Evolutionary conservation across 2,888 invertebrate genomes (phyloP), one percentile per base, ranked within the genome.

Genomic region (Sympetrum striolatum): DNA sequence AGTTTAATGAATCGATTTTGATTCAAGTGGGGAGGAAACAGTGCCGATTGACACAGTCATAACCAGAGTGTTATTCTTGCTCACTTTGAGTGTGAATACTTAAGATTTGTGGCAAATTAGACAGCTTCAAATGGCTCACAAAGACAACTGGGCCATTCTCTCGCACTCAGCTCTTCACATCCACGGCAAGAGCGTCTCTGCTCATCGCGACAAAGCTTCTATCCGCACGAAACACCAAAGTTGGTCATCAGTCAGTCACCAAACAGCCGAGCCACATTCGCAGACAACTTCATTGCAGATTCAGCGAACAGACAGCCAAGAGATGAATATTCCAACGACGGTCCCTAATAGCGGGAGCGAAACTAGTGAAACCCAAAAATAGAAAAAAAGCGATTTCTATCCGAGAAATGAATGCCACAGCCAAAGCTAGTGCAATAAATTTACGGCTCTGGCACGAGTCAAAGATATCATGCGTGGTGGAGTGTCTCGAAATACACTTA

Each of bases 221-320:
- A 64, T 64, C 64, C 86, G 22, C 37, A 60, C 86, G 60, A 39
- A 60, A 60, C 60, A 37, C 60, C 60, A 53, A 86, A 86, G 37
- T 86, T n/a, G 60, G 86, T 86, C 86, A 86, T 86, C 82, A 31
- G 82, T 82, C 86, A 86, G 86, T 86, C 86, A 86, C 86, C 86
- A 37, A 60, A 86, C 86, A 60, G 86, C 82, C 35, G 35, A 60
- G 53, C 86, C 60, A 86, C 86, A 60, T 86, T 53, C 37, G 60
- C 37, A 60, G 60, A 48, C 14, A 37, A 60, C 60, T 60, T n/a
- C 86, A 37, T 53, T 15, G 58, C 58, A 18, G 82, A 82, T 60
- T 86, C 86, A 86, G 86, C 86, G 86, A 64, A 86, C 60, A 60
- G 60, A 86, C 86, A 86, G 86, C 86, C 60, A 60, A 60, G 82